phyloP scores from a whole-genome alignment of 1,140 invertebrate genomes.

The Galendromus occidentalis region DNA sequence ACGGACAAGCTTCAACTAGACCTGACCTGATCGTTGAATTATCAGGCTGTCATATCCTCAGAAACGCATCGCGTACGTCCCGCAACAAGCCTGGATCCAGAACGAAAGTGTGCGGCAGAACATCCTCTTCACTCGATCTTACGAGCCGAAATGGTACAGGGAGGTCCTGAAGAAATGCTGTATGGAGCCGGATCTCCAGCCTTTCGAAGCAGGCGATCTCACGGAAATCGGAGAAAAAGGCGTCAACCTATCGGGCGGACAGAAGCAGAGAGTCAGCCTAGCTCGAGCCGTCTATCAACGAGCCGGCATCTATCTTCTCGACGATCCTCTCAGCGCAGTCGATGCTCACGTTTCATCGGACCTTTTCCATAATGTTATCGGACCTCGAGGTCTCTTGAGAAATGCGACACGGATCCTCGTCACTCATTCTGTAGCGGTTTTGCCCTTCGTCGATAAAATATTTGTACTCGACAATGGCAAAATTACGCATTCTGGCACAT shows the following conservation, averaged over 20 bases:
- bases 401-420: conserved; percentile 23
- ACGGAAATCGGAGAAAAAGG: conserved; percentile 31
- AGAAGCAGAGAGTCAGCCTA: conserved; percentile 84
- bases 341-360: conserved; percentile 38
- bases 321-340: conserved; percentile 52
- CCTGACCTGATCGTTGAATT: conserved; percentile 25
- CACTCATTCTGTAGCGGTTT: conserved; percentile 28
- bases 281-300: conserved; percentile 79
- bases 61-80: conserved; percentile 28
- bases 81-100: conserved; percentile 32
- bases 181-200: conserved; percentile 20
- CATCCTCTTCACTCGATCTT: conserved; percentile 26
- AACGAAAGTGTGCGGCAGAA: conserved; percentile 30
- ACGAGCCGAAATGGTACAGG: conserved; percentile 45
- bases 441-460: conserved; percentile 27
- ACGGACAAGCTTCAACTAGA: background rate
- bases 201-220: conserved; percentile 25
- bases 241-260: conserved; percentile 87
- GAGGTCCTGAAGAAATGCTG: conserved; percentile 25
- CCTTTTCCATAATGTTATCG: conserved; percentile 30
- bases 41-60: no score
- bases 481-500: conserved; percentile 27
- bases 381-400: conserved; percentile 22
- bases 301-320: conserved; percentile 70
- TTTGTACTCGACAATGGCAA: conserved; percentile 27